phyloP scores from a whole-genome alignment of 2,113 vertebrate genomes.

The Charina bottae region DNA sequence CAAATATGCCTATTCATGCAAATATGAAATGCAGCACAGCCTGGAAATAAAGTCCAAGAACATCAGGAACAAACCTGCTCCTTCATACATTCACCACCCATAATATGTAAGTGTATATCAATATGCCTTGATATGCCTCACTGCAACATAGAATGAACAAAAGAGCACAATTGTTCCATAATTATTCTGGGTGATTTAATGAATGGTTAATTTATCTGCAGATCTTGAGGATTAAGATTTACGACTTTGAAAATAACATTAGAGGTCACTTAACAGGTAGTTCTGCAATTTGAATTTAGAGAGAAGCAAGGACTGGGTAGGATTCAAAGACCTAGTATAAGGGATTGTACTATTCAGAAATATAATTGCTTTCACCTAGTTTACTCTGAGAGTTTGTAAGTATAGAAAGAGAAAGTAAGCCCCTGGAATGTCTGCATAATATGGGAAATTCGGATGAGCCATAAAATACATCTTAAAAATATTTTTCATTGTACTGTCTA shows the following conservation, averaged over 20 bases:
- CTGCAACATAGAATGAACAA: neutral
- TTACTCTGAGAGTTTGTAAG: neutral
- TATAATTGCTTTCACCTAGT: neutral
- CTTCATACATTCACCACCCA: neutral
- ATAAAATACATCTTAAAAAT: neutral
- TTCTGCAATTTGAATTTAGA: constrained; percentile 16
- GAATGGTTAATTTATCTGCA: neutral
- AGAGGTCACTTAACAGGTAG: constrained; percentile 17
- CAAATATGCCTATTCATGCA: neutral
- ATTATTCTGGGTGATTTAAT: neutral
- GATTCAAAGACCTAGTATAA: neutral
- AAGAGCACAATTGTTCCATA: neutral
- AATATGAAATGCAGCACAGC: neutral
- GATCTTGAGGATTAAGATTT: neutral
- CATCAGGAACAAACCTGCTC: neutral
- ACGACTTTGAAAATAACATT: neutral
- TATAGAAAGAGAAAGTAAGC: neutral
- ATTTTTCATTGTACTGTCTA: constrained; percentile 17
- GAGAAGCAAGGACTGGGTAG: neutral
- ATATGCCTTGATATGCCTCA: neutral
- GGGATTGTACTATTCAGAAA: neutral
- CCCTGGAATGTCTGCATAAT: neutral
- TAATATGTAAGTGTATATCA: neutral
- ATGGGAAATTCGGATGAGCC: neutral
- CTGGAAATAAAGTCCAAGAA: neutral